Evolutionary conservation across 1,140 invertebrate genomes (phyloP).

Genomic region (Lasaia peninsularis): DNA sequence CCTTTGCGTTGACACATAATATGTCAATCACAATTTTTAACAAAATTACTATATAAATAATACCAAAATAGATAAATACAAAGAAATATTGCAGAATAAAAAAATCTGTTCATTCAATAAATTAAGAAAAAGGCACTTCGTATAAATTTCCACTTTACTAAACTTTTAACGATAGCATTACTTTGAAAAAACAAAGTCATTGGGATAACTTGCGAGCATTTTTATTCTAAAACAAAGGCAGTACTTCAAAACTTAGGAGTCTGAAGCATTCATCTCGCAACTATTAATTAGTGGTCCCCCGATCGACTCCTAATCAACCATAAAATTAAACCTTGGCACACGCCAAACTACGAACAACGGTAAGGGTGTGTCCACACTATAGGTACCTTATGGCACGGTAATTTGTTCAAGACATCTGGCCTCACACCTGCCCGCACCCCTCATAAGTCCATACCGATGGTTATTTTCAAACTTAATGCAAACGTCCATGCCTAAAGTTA

Average conservation of each 20-base stretch:
- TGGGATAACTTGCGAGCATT: conserved; percentile 24
- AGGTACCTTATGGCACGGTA: conserved; percentile 70
- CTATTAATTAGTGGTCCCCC: conserved; percentile 68
- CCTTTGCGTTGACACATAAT: too few relatives aligned
- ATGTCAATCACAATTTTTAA: too few relatives aligned
- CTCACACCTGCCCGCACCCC: conserved; percentile 67
- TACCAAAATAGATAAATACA: too few relatives aligned
- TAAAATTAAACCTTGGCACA: conserved; percentile 77
- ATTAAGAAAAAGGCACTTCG: conserved; percentile 10
- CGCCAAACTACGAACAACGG: conserved; percentile 60
- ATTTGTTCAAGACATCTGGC: conserved; percentile 76
- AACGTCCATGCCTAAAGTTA: conserved; percentile 15
- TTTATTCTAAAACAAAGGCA: conserved; percentile 35
- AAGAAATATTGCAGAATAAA: too few relatives aligned
- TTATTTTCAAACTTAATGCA: conserved; percentile 26
- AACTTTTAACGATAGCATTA: conserved; percentile 33
- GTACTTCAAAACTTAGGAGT: conserved; percentile 38
- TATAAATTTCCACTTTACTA: conserved; percentile 15
- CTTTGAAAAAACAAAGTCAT: conserved; percentile 19
- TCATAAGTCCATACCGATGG: conserved; percentile 52
- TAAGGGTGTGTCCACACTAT: conserved; percentile 67
- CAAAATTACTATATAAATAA: too few relatives aligned
- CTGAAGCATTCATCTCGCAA: conserved; percentile 58
- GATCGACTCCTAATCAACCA: conserved; percentile 70
- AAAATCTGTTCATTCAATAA: neutral